Conservation (phyloP, 2,113 vertebrate species). For the Elachura formosa region DNA sequence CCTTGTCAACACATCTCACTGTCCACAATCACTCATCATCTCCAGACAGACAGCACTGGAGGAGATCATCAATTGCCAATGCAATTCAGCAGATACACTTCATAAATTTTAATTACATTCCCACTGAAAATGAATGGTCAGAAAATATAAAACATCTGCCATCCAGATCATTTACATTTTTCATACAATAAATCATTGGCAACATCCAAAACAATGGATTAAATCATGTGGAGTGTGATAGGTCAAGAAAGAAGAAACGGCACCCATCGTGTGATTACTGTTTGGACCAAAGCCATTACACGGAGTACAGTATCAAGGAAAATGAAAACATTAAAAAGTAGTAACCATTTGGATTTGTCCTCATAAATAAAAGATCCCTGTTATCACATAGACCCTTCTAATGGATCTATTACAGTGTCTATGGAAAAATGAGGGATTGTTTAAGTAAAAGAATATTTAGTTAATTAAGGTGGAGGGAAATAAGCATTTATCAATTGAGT, state of each 20-base stretch:
- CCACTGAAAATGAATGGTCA: slow-evolving; percentile 96
- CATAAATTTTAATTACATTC: slow-evolving; percentile 98
- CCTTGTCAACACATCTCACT: slow-evolving; percentile 87
- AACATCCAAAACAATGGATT: slow-evolving; percentile 80
- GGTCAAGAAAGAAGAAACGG: slow-evolving; percentile 69
- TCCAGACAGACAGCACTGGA: slow-evolving; percentile 85
- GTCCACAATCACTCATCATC: slow-evolving; percentile 90
- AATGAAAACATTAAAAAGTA: slow-evolving; percentile 29
- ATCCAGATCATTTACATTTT: slow-evolving; percentile 91
- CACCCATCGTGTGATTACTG: slow-evolving; percentile 56
- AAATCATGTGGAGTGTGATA: slow-evolving; percentile 75
- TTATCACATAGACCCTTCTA: slow-evolving; percentile 38
- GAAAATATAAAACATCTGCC: slow-evolving; percentile 99
- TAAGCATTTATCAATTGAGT: slow-evolving; percentile 55
- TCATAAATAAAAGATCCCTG: slow-evolving; percentile 38
- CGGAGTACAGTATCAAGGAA: not conserved
- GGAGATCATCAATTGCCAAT: slow-evolving; percentile 93
- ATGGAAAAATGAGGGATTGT: slow-evolving; percentile 57
- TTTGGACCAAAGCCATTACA: slow-evolving; percentile 52
- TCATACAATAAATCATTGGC: slow-evolving; percentile 90
- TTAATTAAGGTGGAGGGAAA: slow-evolving; percentile 60
- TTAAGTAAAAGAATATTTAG: slow-evolving; percentile 67
- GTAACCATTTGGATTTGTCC: slow-evolving; percentile 29
- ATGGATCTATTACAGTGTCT: slow-evolving; percentile 59
- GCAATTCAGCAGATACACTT: slow-evolving; percentile 98